phyloP scores from a whole-genome alignment of 2,888 invertebrate genomes.

The Apodemia mormo region DNA sequence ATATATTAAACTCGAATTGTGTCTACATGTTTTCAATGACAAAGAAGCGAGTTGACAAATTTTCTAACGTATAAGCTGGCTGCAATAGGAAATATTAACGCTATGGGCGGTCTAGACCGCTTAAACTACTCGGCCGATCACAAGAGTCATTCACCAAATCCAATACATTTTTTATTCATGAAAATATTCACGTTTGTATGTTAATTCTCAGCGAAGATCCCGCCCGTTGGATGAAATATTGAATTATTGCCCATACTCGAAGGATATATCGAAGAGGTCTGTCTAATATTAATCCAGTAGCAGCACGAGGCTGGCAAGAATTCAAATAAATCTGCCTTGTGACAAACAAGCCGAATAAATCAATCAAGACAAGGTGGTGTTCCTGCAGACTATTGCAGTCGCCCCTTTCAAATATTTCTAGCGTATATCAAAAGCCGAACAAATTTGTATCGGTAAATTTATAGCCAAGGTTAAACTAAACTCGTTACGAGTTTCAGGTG shows the following conservation, averaged over 20 bases:
- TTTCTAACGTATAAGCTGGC: no score
- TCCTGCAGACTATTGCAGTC: constrained; percentile 71
- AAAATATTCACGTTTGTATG: constrained; percentile 82
- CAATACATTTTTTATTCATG: constrained; percentile 82
- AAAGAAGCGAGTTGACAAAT: no score
- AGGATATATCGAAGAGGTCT: constrained; percentile 62
- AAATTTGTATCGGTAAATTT: constrained; percentile 78
- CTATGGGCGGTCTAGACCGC: constrained; percentile 53
- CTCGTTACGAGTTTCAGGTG: constrained; percentile 72
- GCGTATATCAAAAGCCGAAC: constrained; percentile 53
- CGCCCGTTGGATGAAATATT: constrained; percentile 78
- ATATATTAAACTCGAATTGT: no score
- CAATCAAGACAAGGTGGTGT: constrained; percentile 79
- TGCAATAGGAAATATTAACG: constrained; percentile 52
- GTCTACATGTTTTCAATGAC: no score
- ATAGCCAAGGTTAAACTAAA: constrained; percentile 73
- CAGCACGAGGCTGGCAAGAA: constrained; percentile 75
- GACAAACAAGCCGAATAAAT: constrained; percentile 83
- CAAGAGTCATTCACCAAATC: constrained; percentile 78
- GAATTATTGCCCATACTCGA: constrained; percentile 77
- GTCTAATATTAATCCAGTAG: constrained; percentile 80
- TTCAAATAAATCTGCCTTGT: constrained; percentile 80
- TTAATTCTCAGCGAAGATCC: constrained; percentile 77
- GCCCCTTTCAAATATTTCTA: constrained; percentile 54
- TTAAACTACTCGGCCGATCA: constrained; percentile 44